These are phyloP conservation scores for Medauroidea extradentata DNA, from an alignment of 1,140 invertebrate genomes.

Conservation along the genomic window DNA sequence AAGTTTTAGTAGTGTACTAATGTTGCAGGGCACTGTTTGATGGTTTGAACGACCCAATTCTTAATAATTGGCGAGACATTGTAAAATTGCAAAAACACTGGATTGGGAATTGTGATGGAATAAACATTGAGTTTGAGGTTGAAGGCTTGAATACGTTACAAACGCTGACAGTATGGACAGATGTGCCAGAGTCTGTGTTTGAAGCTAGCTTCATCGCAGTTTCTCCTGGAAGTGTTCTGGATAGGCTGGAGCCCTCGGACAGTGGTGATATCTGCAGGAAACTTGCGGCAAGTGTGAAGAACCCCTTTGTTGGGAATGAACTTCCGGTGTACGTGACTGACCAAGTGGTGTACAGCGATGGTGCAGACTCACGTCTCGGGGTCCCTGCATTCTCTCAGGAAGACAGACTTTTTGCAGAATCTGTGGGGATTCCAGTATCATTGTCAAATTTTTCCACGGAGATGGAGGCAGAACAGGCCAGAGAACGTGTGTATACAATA, in stretches of 20 bases:
- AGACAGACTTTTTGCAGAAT: conserved; percentile 54
- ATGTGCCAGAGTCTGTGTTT: conserved; percentile 67
- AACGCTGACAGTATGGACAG: conserved; percentile 68
- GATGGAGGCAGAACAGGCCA: conserved; percentile 31
- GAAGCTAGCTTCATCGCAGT: conserved; percentile 52
- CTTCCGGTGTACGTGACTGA: conserved; percentile 71
- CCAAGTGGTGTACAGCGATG: conserved; percentile 43
- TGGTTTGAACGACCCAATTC: conserved; percentile 62
- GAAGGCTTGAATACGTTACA: conserved; percentile 33
- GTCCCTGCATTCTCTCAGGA: conserved; percentile 51
- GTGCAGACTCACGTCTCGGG: conserved; percentile 65
- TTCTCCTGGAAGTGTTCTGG: conserved; percentile 26
- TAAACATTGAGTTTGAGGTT: conserved; percentile 67
- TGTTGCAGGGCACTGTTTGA: conserved; percentile 52
- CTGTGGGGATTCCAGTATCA: conserved; percentile 42
- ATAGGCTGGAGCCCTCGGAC: background rate
- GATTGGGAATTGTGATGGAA: conserved; percentile 91
- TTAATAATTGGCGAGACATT: conserved; percentile 80
- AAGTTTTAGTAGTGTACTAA: too few relatives aligned
- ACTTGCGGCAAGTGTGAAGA: conserved; percentile 53
- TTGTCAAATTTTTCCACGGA: conserved; percentile 20
- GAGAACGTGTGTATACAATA: conserved; percentile 46
- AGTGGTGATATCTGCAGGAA: background rate
- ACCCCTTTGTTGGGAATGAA: conserved; percentile 66
- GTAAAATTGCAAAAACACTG: conserved; percentile 88